These are phyloP conservation scores for Saiga tatarica DNA, from an alignment of 2,113 vertebrate species.

Conservation along the genomic window DNA sequence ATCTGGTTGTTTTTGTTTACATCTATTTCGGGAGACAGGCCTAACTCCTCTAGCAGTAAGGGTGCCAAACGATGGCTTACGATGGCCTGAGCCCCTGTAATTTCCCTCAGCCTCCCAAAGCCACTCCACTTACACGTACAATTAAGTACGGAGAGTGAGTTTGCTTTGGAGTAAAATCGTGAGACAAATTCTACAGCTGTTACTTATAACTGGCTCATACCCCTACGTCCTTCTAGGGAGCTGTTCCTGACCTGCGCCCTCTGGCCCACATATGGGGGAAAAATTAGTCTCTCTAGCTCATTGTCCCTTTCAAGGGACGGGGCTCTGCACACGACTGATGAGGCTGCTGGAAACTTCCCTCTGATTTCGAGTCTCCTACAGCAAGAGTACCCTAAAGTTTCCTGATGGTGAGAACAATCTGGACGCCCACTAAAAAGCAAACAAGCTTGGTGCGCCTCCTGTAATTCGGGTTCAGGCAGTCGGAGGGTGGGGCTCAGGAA, in stretches of 20 bases:
- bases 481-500: not conserved
- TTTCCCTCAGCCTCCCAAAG: not conserved
- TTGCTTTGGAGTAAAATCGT: not conserved
- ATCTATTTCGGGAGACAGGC: constrained; percentile 2
- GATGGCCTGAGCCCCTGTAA: not conserved
- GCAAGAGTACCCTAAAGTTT: not conserved
- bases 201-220: not conserved
- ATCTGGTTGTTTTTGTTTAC: not conserved
- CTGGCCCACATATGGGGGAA: not conserved
- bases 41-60: not conserved
- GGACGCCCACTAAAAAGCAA: not conserved
- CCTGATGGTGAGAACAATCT: not conserved
- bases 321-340: not conserved
- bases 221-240: not conserved
- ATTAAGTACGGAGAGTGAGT: not conserved
- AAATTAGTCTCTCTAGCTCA: not conserved
- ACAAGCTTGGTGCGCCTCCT: not conserved
- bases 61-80: not conserved
- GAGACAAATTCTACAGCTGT: not conserved
- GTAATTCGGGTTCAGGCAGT: not conserved
- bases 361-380: not conserved
- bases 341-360: not conserved
- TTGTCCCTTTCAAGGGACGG: not conserved
- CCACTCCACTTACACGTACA: not conserved
- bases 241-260: not conserved